These are phyloP conservation scores for Sceliomorpha sp. DNA, from an alignment of 2,888 invertebrate genomes.

Conservation along the genomic window DNA sequence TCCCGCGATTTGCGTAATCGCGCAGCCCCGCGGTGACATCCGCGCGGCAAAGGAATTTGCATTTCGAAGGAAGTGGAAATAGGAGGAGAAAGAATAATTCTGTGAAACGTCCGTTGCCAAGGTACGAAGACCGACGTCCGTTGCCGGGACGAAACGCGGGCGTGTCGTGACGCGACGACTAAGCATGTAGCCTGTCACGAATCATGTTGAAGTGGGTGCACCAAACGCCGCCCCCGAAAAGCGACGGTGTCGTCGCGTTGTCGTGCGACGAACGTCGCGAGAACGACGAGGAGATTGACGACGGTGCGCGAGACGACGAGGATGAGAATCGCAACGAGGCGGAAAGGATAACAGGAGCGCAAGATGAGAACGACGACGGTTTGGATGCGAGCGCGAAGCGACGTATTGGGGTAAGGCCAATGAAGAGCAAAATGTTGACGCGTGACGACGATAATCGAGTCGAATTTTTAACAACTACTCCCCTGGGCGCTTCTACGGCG, in stretches of 20 bases:
- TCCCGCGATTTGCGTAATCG: no score
- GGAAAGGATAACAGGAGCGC: constrained; percentile 52
- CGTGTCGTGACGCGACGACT: constrained; percentile 6
- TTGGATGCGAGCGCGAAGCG: constrained; percentile 61
- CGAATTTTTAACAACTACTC: no score
- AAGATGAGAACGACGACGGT: constrained; percentile 3
- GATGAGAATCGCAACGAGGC: constrained; percentile 43
- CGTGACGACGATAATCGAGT: no score
- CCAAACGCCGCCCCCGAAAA: constrained; percentile 70
- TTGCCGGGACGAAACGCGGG: no score
- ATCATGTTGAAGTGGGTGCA: constrained; percentile 78
- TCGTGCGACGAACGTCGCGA: constrained; percentile 1
- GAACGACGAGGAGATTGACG: neutral
- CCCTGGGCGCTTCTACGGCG: no score
- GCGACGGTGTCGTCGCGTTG: constrained; percentile 51
- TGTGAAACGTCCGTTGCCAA: no score
- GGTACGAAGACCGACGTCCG: no score
- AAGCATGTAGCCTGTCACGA: constrained; percentile 52
- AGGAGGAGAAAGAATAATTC: no score
- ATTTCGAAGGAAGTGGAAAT: no score
- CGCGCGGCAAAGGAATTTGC: no score
- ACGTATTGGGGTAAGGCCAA: constrained; percentile 66
- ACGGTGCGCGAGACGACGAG: constrained; percentile 39
- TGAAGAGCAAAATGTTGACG: no score
- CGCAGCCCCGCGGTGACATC: no score